Conservation (phyloP, 2,888 invertebrate genomes). For the Smittia aterrima region DNA sequence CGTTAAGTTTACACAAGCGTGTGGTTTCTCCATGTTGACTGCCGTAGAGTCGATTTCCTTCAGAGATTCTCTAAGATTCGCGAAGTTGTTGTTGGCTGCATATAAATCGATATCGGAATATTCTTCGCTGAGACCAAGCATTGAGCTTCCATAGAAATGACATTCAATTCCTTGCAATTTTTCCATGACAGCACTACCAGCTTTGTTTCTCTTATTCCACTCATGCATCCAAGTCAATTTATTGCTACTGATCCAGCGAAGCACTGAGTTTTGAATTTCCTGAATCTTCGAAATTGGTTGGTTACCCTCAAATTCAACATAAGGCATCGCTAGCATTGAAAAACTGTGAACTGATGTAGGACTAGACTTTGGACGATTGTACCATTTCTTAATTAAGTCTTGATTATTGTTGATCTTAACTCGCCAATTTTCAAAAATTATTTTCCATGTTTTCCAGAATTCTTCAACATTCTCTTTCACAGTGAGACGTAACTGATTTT, state of each 20-base stretch:
- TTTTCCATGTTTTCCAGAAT: background rate
- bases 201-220: background rate
- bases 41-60: background rate
- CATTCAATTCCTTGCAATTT: background rate
- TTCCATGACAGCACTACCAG: background rate
- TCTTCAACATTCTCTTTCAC: background rate
- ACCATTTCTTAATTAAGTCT: background rate
- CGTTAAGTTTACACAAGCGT: slow-evolving; percentile 7
- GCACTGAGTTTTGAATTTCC: background rate
- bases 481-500: background rate
- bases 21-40: background rate
- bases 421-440: background rate
- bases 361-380: background rate
- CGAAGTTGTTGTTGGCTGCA: background rate
- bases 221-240: slow-evolving; percentile 14
- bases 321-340: background rate
- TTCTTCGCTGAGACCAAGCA: slow-evolving; percentile 5
- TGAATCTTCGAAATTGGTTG: background rate
- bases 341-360: background rate
- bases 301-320: background rate
- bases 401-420: background rate
- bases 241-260: background rate
- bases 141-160: slow-evolving; percentile 5
- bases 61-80: background rate
- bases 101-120: background rate